Evolutionary conservation across 2,797 vertebrate species (phyloP), one percentile per base, ranked within the genome.

Genomic region (Pseudochromis fuscus): DNA sequence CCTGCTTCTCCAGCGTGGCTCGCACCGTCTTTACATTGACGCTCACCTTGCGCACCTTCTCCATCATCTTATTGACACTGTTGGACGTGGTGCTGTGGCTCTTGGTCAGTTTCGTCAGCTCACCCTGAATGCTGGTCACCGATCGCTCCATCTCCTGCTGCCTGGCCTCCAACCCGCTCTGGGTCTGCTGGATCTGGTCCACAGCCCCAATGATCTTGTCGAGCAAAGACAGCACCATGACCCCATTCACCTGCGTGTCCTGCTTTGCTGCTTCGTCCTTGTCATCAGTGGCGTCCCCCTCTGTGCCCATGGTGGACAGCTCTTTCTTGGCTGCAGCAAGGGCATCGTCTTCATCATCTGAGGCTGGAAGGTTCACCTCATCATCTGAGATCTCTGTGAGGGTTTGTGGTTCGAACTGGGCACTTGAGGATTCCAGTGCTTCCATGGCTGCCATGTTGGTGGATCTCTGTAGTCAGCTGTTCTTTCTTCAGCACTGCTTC

Each of bases 141-240:
- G 96, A 96, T 1, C 94, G 95, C 62, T 99, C 98, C 98, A 99
- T 99, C 81, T 98, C 97, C 70, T 96, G 96, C 87, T 99, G 98
- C 79, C 98, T 92, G 86, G 93, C 90, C 89, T 99, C 97, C 79
- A 99, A 90, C 64, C 96, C 96, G 0, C 88, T 94, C 89, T 99
- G 98, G 70, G 97, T 98, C 91, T 96, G 94, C 90, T 98, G 97
- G 94, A 99, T 99, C 94, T 98, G 96, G 94, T 99, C 97, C 82
- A 99, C 98, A 0, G 97, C 96, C 1, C 97, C 98, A 0, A 99
- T 98, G 92, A 98, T 98, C 92, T 98, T 98, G 93, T 99, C 98
- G 52, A 99, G 94, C 68, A 99, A 91, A 42, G 96, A 92, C 77
- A 99, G 93, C 74, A 99, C 97, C 94, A 97, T 93, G 72, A 98